Evolutionary conservation across 2,888 invertebrate genomes (phyloP).

Genomic region (Epirrita christyi): DNA sequence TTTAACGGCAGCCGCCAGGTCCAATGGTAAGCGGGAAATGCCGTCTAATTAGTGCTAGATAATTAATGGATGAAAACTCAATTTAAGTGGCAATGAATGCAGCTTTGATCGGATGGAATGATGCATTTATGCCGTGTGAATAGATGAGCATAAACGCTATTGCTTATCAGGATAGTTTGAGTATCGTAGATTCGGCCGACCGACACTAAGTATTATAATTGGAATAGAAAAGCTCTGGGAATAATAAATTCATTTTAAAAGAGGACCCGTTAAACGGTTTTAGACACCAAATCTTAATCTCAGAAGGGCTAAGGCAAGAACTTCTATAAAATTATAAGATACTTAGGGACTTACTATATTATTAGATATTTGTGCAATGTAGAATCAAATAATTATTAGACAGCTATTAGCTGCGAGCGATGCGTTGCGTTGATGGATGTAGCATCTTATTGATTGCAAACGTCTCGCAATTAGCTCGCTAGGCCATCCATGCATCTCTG

Average conservation of each 20-base stretch:
- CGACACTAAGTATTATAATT: too few relatives aligned
- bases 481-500: background rate
- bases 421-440: slow-evolving; percentile 3
- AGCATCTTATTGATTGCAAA: background rate
- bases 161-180: too few relatives aligned
- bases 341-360: too few relatives aligned
- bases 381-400: too few relatives aligned
- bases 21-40: slow-evolving; percentile 19
- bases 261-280: too few relatives aligned
- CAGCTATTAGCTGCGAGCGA: background rate
- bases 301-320: too few relatives aligned
- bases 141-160: background rate
- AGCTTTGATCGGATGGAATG: slow-evolving; percentile 11
- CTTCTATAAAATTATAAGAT: too few relatives aligned
- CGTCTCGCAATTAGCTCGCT: slow-evolving; percentile 2
- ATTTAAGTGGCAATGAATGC: slow-evolving; percentile 15
- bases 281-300: too few relatives aligned
- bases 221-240: too few relatives aligned
- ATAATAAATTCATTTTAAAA: too few relatives aligned
- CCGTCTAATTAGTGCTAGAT: slow-evolving; percentile 5
- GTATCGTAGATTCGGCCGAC: too few relatives aligned
- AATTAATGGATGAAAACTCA: slow-evolving; percentile 2
- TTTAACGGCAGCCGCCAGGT: slow-evolving; percentile 11
- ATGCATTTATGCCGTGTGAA: slow-evolving; percentile 4
- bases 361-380: too few relatives aligned